Conservation (phyloP, 2,797 vertebrate genomes). For the Acipenser transmontanus region DNA sequence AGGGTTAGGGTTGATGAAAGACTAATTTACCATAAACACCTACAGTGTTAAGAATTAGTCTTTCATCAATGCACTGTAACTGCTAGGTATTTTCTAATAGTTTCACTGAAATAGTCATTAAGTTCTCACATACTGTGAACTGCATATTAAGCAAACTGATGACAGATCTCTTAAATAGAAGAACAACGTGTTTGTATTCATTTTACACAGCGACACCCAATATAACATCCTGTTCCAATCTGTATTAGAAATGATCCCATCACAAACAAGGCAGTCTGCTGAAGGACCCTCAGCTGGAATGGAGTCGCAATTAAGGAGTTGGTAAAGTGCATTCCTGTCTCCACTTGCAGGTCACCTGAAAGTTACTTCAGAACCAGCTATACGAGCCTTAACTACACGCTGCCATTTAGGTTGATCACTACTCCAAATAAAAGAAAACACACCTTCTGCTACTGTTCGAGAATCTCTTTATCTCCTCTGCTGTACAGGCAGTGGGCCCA, state of each 20-base stretch:
- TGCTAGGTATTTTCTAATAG: too few species aligned
- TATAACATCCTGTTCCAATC: conserved; percentile 37
- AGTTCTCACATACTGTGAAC: too few species aligned
- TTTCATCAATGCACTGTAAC: too few species aligned
- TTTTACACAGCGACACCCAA: background rate
- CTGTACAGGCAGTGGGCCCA: conserved; percentile 40
- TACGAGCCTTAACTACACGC: conserved; percentile 46
- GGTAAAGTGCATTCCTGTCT: conserved; percentile 69
- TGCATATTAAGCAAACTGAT: too few species aligned
- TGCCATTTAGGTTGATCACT: conserved; percentile 56
- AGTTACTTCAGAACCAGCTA: conserved; percentile 55
- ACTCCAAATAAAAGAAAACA: conserved; percentile 46
- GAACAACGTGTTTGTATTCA: background rate
- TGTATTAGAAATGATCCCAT: conserved; percentile 35
- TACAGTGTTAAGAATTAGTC: too few species aligned
- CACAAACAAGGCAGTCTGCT: conserved; percentile 46
- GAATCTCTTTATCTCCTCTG: conserved; percentile 48
- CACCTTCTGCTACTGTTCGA: conserved; percentile 48
- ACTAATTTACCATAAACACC: too few species aligned
- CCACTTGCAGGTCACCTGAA: conserved; percentile 72
- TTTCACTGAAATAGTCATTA: too few species aligned
- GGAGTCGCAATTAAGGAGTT: conserved; percentile 62
- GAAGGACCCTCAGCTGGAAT: conserved; percentile 45
- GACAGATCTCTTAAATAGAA: too few species aligned
- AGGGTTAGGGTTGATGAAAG: too few species aligned